Evolutionary conservation across 2,797 vertebrate genomes (phyloP).

Genomic region (Gadopsis bispinosus): DNA sequence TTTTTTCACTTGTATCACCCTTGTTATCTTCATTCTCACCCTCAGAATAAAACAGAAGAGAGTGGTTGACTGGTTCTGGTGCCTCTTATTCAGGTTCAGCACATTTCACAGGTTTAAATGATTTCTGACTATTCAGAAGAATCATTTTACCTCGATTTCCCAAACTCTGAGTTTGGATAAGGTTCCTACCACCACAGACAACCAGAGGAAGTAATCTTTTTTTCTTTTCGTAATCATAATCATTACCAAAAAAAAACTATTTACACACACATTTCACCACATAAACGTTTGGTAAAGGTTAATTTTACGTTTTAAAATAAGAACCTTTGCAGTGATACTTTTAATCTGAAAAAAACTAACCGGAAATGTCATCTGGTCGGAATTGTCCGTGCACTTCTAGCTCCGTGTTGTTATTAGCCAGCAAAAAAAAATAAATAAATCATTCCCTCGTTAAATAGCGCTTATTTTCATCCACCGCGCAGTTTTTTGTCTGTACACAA

Average conservation of each 20-base stretch:
- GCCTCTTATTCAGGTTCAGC: background rate
- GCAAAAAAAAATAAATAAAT: background rate
- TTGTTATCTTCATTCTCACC: background rate
- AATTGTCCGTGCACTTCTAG: background rate
- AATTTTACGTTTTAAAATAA: background rate
- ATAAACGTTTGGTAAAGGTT: background rate
- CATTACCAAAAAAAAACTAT: background rate
- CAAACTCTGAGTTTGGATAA: background rate
- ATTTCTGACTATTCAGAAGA: background rate
- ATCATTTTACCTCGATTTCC: background rate
- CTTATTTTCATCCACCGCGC: background rate
- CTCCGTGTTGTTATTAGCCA: background rate
- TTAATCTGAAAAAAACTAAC: constrained; percentile 49
- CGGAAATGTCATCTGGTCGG: constrained; percentile 36
- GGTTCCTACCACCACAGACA: too few species aligned
- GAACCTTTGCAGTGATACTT: background rate
- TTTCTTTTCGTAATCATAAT: too few species aligned
- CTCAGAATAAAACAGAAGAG: background rate
- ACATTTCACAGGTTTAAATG: background rate
- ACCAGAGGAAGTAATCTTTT: background rate
- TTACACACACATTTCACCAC: too few species aligned
- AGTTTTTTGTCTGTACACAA: background rate
- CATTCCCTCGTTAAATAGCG: rapidly evolving
- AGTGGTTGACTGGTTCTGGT: background rate
- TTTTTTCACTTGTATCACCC: background rate